Evolutionary conservation across 2,113 vertebrate genomes (phyloP), one percentile per base, ranked within the genome.

Genomic region (Oncorhynchus nerka): DNA sequence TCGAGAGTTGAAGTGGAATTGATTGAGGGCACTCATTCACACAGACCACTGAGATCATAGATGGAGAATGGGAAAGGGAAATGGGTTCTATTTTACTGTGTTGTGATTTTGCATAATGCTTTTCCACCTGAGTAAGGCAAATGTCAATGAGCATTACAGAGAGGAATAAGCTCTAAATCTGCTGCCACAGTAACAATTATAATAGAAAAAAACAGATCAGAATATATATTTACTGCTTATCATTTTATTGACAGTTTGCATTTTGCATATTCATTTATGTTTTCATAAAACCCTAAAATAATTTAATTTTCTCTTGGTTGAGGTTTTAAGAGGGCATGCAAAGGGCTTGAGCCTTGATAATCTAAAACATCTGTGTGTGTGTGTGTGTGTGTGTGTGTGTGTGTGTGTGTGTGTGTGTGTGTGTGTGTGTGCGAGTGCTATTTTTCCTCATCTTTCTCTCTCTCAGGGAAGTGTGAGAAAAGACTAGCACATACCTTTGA

Each of bases 321-420:
- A 26, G 76, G 70, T 84, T 83, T 81, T 81, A 85, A 24, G 69
- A 75, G 72, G 74, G 59, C 49, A 19, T 16, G 49, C 48, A 51
- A 59, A 71, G 74, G 45, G 64, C 71, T 62, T 0, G 3, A 51
- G 51, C 51, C 51, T 45, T 83, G 78, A 78, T 84, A 85, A 85
- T 73, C 68, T 77, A 64, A 75, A 16, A 32, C 15, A 1, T 68
- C 68, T 71, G 57, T 22, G 19, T 30, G 70, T 1, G 0, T 12
- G 39, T 8, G 3, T 74, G 1, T 68, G 32, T 32, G 32, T 32
- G 30, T 32, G 30, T 32, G 30, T 32, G 30, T 32, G 30, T 32
- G 3, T 74, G 1, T 68, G 32, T 32, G 32, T 32, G 30, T 32
- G 30, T 32, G 30, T 32, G 30, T 32, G 30, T 32, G 28, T 30